A percentile compares a stretch with the other conserved stretches of the same genome.
Evolutionary conservation across 2,113 vertebrate species (phyloP).

Genomic region (Pygoscelis adeliae): DNA sequence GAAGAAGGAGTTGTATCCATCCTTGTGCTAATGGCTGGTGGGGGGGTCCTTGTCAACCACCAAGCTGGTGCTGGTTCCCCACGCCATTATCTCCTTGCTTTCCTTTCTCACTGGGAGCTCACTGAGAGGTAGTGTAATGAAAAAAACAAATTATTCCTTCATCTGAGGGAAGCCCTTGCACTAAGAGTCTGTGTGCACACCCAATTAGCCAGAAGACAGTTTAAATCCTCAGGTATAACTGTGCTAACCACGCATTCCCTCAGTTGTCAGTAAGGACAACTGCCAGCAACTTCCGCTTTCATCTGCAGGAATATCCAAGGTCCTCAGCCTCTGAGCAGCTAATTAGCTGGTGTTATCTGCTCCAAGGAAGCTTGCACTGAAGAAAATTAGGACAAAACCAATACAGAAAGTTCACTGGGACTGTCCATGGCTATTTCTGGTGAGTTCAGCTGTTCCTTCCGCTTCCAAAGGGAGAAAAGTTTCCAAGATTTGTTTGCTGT

Average conservation of each 20-base stretch:
- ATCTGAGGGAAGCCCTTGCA: neutral
- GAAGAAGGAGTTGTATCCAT: neutral
- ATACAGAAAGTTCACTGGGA: neutral
- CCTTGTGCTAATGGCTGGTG: neutral
- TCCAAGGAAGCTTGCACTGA: neutral
- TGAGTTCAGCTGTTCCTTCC: neutral
- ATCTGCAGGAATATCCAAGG: neutral
- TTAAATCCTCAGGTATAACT: neutral
- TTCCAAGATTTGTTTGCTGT: neutral
- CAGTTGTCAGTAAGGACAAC: neutral
- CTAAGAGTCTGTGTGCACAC: neutral
- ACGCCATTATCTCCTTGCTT: neutral
- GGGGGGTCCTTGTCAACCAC: neutral
- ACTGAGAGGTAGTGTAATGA: neutral
- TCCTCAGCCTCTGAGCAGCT: neutral
- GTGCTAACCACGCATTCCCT: neutral
- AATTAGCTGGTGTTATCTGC: neutral
- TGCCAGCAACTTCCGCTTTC: neutral
- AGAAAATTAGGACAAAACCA: neutral
- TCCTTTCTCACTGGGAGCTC: neutral
- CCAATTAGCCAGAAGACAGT: neutral
- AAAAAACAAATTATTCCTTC: neutral
- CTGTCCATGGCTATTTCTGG: neutral
- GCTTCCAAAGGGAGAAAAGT: neutral
- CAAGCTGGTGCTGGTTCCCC: neutral